Conservation (phyloP, 2,113 vertebrate genomes). For the Sialia sialis region DNA sequence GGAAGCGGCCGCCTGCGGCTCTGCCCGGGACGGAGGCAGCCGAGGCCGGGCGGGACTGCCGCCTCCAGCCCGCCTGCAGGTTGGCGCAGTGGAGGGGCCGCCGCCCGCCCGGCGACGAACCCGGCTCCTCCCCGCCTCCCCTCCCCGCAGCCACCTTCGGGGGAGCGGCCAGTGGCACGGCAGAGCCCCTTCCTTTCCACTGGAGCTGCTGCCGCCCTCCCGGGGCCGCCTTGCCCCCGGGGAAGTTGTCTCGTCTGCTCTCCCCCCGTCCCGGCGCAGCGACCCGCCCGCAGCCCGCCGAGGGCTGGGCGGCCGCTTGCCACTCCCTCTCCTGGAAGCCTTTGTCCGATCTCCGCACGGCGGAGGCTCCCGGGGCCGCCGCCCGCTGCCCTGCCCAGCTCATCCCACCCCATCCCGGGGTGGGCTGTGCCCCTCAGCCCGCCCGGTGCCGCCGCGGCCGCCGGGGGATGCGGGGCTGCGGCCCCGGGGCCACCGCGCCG, state of each 20-base stretch:
- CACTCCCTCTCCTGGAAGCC: slow-evolving; percentile 1
- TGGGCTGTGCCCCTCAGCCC: not conserved
- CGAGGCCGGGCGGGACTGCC: slow-evolving; percentile 5
- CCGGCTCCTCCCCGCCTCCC: not conserved
- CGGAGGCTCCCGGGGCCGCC: not conserved
- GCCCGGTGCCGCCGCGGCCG: not conserved
- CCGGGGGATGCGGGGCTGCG: not conserved
- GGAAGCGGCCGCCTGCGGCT: not conserved
- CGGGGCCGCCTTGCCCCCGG: not conserved
- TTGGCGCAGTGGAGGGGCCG: slow-evolving; percentile 70
- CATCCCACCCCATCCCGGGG: not conserved
- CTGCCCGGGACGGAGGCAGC: not conserved
- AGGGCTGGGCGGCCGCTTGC: not conserved
- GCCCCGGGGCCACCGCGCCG: not conserved
- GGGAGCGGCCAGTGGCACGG: not conserved
- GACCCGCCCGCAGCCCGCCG: not conserved
- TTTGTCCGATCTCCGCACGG: not conserved
- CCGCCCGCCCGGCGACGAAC: not conserved
- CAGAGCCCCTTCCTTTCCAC: not conserved
- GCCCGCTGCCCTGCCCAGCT: not conserved
- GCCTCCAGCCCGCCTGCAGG: slow-evolving; percentile 50
- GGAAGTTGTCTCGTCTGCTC: not conserved
- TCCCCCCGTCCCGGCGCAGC: not conserved
- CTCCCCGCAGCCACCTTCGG: not conserved
- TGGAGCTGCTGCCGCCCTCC: not conserved